phyloP scores from a whole-genome alignment of 2,113 vertebrate species.

The Centrocercus urophasianus region DNA sequence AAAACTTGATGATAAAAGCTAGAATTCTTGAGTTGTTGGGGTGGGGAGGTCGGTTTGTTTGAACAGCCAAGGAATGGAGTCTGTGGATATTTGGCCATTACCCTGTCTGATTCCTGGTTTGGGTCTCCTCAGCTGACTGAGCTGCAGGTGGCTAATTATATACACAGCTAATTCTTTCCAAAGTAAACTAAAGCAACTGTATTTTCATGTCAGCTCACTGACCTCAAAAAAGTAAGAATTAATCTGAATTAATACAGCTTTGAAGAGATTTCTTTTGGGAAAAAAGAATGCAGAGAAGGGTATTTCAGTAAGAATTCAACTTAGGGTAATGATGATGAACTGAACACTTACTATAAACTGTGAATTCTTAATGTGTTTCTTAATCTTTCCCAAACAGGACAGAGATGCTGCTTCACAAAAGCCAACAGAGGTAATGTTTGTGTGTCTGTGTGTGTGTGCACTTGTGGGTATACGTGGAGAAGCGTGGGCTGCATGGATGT shows the following conservation, averaged over 20 bases:
- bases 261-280: neutral
- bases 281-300: neutral
- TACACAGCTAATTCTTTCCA: neutral
- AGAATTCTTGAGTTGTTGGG: neutral
- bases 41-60: neutral
- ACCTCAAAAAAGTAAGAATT: neutral
- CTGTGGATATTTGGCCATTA: neutral
- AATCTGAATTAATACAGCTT: neutral
- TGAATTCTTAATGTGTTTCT: neutral
- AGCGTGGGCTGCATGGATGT: neutral
- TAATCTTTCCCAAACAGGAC: constrained; percentile 69
- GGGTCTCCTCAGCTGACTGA: neutral
- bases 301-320: neutral
- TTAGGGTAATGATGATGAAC: neutral
- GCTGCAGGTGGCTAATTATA: neutral
- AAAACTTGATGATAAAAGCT: neutral
- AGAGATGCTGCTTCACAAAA: constrained; percentile 70
- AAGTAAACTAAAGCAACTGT: neutral
- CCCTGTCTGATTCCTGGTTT: neutral
- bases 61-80: neutral
- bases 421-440: constrained; percentile 76
- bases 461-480: rapidly evolving
- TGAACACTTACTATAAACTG: neutral
- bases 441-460: neutral
- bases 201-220: neutral